Conservation (phyloP, 2,888 invertebrate genomes). For the Pseudoips prasinana region DNA sequence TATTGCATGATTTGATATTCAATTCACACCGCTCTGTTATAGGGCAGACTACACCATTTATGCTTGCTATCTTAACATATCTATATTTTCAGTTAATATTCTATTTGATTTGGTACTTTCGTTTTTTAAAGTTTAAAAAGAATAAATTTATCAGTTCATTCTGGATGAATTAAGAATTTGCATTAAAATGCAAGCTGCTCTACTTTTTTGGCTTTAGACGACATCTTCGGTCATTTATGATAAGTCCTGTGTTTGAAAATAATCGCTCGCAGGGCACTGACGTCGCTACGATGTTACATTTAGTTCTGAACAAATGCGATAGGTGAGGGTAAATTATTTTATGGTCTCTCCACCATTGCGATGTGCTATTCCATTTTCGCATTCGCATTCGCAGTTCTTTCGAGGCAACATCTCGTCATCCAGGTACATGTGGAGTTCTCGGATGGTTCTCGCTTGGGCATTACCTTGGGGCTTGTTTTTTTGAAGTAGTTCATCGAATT, state of each 20-base stretch:
- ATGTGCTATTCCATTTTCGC: slow-evolving; percentile 17
- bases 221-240: slow-evolving; percentile 14
- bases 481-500: slow-evolving; percentile 12
- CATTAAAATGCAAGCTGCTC: slow-evolving; percentile 12
- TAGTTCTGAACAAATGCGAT: slow-evolving; percentile 4
- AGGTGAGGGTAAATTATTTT: slow-evolving; percentile 15
- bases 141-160: too few relatives aligned
- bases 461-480: slow-evolving; percentile 13
- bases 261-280: slow-evolving; percentile 29
- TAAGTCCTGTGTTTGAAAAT: slow-evolving; percentile 21
- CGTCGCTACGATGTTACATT: slow-evolving; percentile 22
- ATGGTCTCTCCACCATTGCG: slow-evolving; percentile 24
- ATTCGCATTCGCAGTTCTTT: slow-evolving; percentile 3
- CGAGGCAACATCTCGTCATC: slow-evolving; percentile 8
- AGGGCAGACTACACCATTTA: too few relatives aligned
- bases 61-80: too few relatives aligned
- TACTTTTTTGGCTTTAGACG: slow-evolving; percentile 11
- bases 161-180: slow-evolving; percentile 1
- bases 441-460: slow-evolving; percentile 14
- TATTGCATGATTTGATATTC: too few relatives aligned
- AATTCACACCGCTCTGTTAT: too few relatives aligned
- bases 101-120: too few relatives aligned
- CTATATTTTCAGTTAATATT: too few relatives aligned
- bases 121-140: background rate
- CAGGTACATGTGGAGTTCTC: slow-evolving; percentile 6